A percentile compares a stretch with the other conserved stretches of the same genome.
Conservation (phyloP, 2,888 invertebrate species). For the Xylota segnis region DNA sequence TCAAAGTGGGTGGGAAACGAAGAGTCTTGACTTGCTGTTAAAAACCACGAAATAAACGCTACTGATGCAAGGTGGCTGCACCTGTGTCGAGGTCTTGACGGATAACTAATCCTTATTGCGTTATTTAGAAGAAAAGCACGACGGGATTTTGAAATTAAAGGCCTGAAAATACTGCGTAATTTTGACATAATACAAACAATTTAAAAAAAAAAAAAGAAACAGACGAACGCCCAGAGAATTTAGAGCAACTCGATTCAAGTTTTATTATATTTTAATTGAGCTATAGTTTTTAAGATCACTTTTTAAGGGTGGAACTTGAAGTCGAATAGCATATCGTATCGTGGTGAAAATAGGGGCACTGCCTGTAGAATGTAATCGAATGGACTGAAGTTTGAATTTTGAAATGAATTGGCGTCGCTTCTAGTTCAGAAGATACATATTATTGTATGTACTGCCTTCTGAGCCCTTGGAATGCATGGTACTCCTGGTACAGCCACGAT, state of each 20-base stretch:
- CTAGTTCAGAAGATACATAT: too few relatives aligned
- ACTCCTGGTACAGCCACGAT: too few relatives aligned
- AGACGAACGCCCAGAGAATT: not conserved
- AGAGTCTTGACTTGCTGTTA: constrained; percentile 47
- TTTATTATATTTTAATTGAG: not conserved
- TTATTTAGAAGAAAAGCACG: not conserved
- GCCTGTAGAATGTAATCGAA: too few relatives aligned
- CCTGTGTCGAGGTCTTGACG: not conserved
- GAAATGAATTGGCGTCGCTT: too few relatives aligned
- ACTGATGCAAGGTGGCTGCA: not conserved
- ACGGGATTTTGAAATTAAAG: constrained; percentile 1
- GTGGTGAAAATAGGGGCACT: too few relatives aligned
- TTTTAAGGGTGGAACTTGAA: too few relatives aligned
- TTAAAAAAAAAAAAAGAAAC: not conserved
- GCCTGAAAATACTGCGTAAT: constrained; percentile 41
- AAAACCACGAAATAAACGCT: constrained; percentile 6
- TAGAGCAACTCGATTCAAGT: not conserved
- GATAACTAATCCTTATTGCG: not conserved
- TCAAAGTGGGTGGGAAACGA: constrained; percentile 68
- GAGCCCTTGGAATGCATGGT: too few relatives aligned
- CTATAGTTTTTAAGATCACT: not conserved
- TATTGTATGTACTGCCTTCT: too few relatives aligned
- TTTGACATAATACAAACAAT: constrained; percentile 58
- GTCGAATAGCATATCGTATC: too few relatives aligned
- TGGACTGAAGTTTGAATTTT: too few relatives aligned